Evolutionary conservation across 2,888 invertebrate species (phyloP), one percentile per base, ranked within the genome.

Genomic region (Philonicus albiceps): DNA sequence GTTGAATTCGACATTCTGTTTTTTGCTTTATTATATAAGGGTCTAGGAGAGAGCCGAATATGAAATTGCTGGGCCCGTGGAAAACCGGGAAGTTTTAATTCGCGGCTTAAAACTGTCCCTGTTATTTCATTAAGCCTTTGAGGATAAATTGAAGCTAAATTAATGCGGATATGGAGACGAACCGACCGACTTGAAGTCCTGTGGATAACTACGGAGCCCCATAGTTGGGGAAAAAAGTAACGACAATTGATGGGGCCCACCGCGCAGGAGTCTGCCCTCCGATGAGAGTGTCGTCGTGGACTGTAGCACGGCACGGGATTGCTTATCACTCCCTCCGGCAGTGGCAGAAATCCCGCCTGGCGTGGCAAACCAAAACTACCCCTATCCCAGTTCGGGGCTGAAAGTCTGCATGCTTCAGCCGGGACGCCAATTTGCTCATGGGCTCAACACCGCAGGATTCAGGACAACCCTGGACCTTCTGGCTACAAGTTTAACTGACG

Each of bases 101-200:
- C 73, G 43, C 73, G 84, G 22, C 16, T 43, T 40, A 5, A 72
- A 40, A 37, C 30, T 43, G 43, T 73, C 22, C 31, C 31, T 43
- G 2, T 37, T 30, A 19, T 37, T 76, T 40, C 22, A 19, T 27
- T 34, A 8, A 73, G 31, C 27, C 84, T 73, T 6, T 73, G 13
- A 31, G 30, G 34, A 31, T 37, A 37, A 16, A 83, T 43, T 73
- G 22, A 84, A 73, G 43, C 84, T 43, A n/a, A 73, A 37, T 43
- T 8, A 37, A 13, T 13, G 7, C 31, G 40, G 22, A 84, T 34
- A 30, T 73, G 73, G 73, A 64, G 64, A 84, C 73, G 43, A 43
- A 84, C 73, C 84, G 84, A 84, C 84, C 84, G 84, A 73, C 73
- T 43, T 73, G 84, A 43, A 73, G 55, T 84, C 84, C 84, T 73